A percentile compares a stretch with the other conserved stretches of the same genome.
Evolutionary conservation across 2,888 invertebrate genomes (phyloP).

Genomic region (Strigamia crassipes): DNA sequence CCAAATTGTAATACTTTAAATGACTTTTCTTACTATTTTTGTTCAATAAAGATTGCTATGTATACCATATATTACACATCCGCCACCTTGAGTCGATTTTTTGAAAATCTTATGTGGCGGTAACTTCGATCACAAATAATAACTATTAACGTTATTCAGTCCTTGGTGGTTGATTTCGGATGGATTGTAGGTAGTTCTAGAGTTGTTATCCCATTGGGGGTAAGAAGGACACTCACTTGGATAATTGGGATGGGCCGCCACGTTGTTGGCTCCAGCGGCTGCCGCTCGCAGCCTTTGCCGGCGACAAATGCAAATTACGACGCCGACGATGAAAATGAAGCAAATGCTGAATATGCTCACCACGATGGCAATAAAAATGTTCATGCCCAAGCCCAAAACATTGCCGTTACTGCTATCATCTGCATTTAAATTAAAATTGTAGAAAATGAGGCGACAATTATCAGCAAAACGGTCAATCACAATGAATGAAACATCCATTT

Average conservation of each 20-base stretch:
- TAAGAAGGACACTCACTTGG: conserved; percentile 46
- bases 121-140: conserved; percentile 26
- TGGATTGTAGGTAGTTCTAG: conserved; percentile 36
- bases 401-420: conserved; percentile 56
- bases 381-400: conserved; percentile 73
- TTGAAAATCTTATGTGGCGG: conserved; percentile 17
- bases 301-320: conserved; percentile 77
- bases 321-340: conserved; percentile 70
- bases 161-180: conserved; percentile 39
- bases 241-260: conserved; percentile 45
- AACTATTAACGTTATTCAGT: conserved; percentile 37
- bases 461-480: neutral
- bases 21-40: too few species aligned
- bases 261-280: conserved; percentile 44
- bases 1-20: too few species aligned
- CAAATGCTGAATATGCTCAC: conserved; percentile 72
- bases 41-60: neutral
- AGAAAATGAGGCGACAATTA: neutral
- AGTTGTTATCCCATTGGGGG: conserved; percentile 28
- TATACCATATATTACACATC: conserved; percentile 29
- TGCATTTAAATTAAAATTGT: conserved; percentile 44
- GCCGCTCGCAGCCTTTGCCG: conserved; percentile 57
- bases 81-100: conserved; percentile 25
- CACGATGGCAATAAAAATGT: conserved; percentile 75
- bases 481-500: neutral